Evolutionary conservation across 2,888 invertebrate genomes (phyloP), one percentile per base, ranked within the genome.

Genomic region (Epistrophe eligans): DNA sequence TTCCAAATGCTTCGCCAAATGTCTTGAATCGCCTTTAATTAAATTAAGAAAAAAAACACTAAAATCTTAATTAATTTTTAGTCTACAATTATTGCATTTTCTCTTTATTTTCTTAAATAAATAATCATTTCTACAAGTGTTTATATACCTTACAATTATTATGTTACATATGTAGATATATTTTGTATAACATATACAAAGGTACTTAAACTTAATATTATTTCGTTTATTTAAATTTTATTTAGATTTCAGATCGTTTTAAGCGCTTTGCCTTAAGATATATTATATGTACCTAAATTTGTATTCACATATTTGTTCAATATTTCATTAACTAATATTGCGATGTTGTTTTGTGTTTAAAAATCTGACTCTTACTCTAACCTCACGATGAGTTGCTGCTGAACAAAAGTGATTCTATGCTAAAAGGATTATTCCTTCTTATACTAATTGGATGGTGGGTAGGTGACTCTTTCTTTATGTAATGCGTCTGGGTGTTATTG

Each of bases 371-470:
- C n/a, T 66, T 32, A 52, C 32, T 60, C 24, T 74, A 79, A 66
- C 67, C 83, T 87, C 87, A 87, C 83, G 87, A 83, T 38, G 87
- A 83, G 52, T 83, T 93, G 79, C 93, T 93, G 90, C 92, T 96
- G 91, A 96, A 96, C 91, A 97, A 94, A 90, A 97, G 93, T 81
- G 97, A 97, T 92, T 97, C 97, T 95, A 97, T 97, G 94, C 97
- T 97, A 94, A 97, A 97, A 70, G 97, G 97, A 93, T 97, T 97
- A 79, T 89, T 92, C 89, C 95, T 94, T 90, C 95, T 91, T 90
- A 93, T 93, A 89, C 93, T 93, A 92, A 94, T 95, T 94, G 94
- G 95, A 89, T 91, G 91, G 70, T 91, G 91, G 79, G 79, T 67
- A 57, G 87, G 72, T 52, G 85, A 82, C 19, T 85, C 85, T 11